Evolutionary conservation across 2,888 invertebrate species (phyloP).

Genomic region (Idaea biselata): DNA sequence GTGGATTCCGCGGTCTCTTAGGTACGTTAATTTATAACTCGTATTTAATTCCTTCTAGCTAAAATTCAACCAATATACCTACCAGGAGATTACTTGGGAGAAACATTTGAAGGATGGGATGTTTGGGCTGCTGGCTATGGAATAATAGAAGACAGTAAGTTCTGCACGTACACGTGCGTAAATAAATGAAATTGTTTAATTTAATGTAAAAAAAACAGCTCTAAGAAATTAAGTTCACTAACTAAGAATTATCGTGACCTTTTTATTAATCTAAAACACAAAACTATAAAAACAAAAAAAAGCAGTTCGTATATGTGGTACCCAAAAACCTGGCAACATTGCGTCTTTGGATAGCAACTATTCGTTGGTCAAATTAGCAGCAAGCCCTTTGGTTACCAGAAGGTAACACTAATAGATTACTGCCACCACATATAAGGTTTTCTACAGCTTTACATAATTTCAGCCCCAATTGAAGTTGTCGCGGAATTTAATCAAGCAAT

Average conservation of each 20-base stretch:
- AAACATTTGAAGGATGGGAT: conserved; percentile 14
- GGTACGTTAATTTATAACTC: too few relatives aligned
- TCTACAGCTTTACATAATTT: neutral
- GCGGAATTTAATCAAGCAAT: neutral
- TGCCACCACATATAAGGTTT: neutral
- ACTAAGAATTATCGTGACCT: too few relatives aligned
- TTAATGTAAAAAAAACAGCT: neutral
- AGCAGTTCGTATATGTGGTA: too few relatives aligned
- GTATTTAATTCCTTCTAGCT: neutral
- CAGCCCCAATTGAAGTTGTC: neutral
- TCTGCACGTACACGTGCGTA: neutral
- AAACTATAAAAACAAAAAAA: too few relatives aligned
- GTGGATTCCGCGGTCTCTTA: too few relatives aligned
- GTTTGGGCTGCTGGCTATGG: conserved; percentile 42
- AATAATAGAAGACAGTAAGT: conserved; percentile 36
- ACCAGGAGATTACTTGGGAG: neutral
- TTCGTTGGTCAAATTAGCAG: too few relatives aligned
- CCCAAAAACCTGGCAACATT: too few relatives aligned
- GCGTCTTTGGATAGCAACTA: too few relatives aligned
- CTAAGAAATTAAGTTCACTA: too few relatives aligned
- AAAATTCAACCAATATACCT: neutral
- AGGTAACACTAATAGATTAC: too few relatives aligned
- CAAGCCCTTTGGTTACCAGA: too few relatives aligned
- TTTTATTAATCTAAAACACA: too few relatives aligned
- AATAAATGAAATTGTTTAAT: neutral